Percentiles rank a stretch among this genome's conserved stretches.
These are phyloP conservation scores for Tachysurus fulvidraco DNA, from an alignment of 2,113 vertebrate genomes.

Conservation along the genomic window DNA sequence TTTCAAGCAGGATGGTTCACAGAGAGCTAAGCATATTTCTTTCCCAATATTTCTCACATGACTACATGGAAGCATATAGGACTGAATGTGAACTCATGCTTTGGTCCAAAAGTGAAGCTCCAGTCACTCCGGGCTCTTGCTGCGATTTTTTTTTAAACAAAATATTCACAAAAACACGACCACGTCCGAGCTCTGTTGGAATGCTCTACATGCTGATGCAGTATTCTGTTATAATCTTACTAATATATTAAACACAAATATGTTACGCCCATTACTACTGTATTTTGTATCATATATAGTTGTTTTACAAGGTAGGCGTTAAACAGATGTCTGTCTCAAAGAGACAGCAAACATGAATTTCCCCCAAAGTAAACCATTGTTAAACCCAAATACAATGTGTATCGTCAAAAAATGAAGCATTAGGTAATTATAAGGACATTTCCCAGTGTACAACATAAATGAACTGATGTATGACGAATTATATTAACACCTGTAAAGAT, in stretches of 20 bases:
- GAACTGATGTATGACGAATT: constrained; percentile 43
- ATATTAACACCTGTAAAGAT: constrained; percentile 52
- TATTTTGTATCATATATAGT: constrained; percentile 67
- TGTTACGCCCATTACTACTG: constrained; percentile 71
- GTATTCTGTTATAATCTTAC: constrained; percentile 56
- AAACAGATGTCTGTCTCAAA: constrained; percentile 21
- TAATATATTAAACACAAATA: constrained; percentile 70
- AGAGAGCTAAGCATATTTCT: constrained; percentile 24
- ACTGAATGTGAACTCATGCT: constrained; percentile 57
- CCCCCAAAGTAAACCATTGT: constrained; percentile 34
- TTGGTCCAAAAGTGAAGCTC: constrained; percentile 32
- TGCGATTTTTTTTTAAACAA: not conserved
- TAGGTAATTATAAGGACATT: constrained; percentile 21
- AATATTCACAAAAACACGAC: constrained; percentile 14
- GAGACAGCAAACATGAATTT: constrained; percentile 23
- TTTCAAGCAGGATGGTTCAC: constrained; percentile 28
- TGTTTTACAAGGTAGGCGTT: constrained; percentile 31
- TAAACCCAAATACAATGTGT: constrained; percentile 19
- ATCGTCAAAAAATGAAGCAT: not conserved
- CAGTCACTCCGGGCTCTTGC: not conserved
- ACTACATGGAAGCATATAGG: constrained; percentile 44
- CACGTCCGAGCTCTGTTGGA: constrained; percentile 37
- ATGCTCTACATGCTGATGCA: constrained; percentile 47
- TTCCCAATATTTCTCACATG: constrained; percentile 30
- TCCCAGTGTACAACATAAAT: constrained; percentile 56